phyloP scores from a whole-genome alignment of 2,797 vertebrate species.

The Ibycter americanus region DNA sequence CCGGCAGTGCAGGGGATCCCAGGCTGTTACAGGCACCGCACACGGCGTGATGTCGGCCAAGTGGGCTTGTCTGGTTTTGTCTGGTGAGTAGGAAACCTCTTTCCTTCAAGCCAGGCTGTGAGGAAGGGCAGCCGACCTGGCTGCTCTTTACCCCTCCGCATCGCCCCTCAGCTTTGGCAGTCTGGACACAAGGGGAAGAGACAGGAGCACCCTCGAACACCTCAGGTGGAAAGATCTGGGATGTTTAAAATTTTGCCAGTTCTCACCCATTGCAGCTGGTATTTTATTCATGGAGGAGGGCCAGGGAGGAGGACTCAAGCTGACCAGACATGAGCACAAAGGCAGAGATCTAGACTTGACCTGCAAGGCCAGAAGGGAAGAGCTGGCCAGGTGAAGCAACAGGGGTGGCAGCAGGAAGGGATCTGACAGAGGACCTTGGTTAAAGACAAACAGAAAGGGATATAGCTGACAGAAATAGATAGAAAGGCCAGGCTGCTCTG shows the following conservation, averaged over 20 bases:
- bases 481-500: neutral
- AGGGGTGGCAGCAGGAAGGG: neutral
- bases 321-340: accelerated
- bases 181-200: neutral
- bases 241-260: neutral
- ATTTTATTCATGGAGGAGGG: neutral
- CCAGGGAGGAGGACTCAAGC: neutral
- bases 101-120: neutral
- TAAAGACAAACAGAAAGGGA: neutral
- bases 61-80: neutral
- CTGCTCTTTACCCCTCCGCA: neutral
- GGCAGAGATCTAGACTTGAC: neutral
- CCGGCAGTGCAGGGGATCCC: neutral
- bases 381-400: neutral
- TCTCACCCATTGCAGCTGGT: neutral
- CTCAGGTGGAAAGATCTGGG: neutral
- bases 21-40: neutral
- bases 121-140: accelerated
- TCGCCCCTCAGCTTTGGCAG: neutral
- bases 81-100: slow-evolving; percentile 6
- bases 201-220: accelerated
- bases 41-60: neutral
- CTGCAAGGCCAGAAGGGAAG: neutral
- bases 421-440: neutral
- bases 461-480: neutral